These are phyloP conservation scores for Oasisia sp. DNA, from an alignment of 2,888 invertebrate species.

Conservation along the genomic window DNA sequence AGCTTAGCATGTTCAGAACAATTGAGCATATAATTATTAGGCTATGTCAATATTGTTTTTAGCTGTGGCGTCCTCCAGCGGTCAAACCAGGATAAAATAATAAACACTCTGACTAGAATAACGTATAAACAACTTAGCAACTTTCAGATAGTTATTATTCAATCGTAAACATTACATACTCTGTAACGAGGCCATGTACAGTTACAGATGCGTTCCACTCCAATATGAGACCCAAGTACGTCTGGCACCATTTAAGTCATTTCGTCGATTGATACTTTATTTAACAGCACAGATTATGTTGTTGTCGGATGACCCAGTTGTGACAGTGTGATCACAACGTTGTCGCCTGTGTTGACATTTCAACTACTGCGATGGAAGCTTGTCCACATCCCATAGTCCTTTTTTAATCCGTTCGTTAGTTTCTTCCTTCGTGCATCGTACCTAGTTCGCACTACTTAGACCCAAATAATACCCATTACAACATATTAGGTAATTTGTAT, in stretches of 20 bases:
- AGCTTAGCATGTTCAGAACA: too few species aligned
- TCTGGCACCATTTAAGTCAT: not conserved
- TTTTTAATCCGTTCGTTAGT: not conserved
- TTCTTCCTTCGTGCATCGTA: too few species aligned
- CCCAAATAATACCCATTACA: too few species aligned
- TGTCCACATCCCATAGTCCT: too few species aligned
- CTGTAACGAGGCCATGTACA: not conserved
- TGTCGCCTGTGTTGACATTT: not conserved
- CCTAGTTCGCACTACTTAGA: too few species aligned
- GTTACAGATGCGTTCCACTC: not conserved
- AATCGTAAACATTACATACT: conserved; percentile 8
- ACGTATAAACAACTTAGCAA: not conserved
- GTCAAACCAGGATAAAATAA: not conserved
- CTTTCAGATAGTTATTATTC: not conserved
- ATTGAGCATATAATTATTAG: not conserved
- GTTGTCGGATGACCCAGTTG: not conserved
- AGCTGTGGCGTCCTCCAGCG: not conserved
- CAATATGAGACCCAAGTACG: not conserved
- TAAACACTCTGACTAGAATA: not conserved
- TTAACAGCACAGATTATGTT: not conserved
- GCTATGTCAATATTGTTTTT: not conserved
- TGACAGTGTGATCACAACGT: not conserved
- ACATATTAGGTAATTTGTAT: too few species aligned
- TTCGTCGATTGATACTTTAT: not conserved
- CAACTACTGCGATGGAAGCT: not conserved